Evolutionary conservation across 2,113 vertebrate species (phyloP), one percentile per base, ranked within the genome.

Genomic region (Thomomys bottae): DNA sequence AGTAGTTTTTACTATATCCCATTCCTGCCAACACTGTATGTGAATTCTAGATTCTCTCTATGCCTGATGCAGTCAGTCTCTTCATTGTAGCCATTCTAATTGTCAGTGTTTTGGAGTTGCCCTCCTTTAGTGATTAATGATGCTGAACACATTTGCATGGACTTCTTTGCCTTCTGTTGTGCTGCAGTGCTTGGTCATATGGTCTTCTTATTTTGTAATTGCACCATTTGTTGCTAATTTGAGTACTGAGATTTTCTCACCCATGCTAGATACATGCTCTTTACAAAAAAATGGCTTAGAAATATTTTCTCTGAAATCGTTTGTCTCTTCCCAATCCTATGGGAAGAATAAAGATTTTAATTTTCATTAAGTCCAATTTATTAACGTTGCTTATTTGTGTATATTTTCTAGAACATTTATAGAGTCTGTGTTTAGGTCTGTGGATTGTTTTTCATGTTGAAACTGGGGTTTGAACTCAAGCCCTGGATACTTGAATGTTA

Each of bases 251-350:
- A 54, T 54, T 54, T 54, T 54, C 49, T 54, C 40, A 72, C 26
- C 24, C 28, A 34, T 42, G 57, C 23, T 64, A 32, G 54, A 30
- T 38, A 64, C 11, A 66, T 49, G 34, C 21, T 64, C 40, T 79
- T 92, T 88, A 68, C 28, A 45, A 80, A 75, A 85, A 67, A 80
- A 32, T 75, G 66, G 38, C 23, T 77, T 83, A 30, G 71, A 63
- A 70, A 63, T 87, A 54, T 63, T 90, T 78, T 59, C 34, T 79
- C n/a, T n/a, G n/a, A n/a, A n/a, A n/a, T n/a, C n/a, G n/a, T n/a
- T n/a, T n/a, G 72, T 77, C 26, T 84, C 84, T 61, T 61, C 8
- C 24, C 24, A n/a, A 15, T 79, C 10, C 66, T 57, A 73, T 78
- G 84, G 45, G 87, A 80, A 66, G 26, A 64, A 21, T 54, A 54